Evolutionary conservation across 1,140 invertebrate genomes (phyloP), one percentile per base, ranked within the genome.

Genomic region (Zaprionus lachaisei): DNA sequence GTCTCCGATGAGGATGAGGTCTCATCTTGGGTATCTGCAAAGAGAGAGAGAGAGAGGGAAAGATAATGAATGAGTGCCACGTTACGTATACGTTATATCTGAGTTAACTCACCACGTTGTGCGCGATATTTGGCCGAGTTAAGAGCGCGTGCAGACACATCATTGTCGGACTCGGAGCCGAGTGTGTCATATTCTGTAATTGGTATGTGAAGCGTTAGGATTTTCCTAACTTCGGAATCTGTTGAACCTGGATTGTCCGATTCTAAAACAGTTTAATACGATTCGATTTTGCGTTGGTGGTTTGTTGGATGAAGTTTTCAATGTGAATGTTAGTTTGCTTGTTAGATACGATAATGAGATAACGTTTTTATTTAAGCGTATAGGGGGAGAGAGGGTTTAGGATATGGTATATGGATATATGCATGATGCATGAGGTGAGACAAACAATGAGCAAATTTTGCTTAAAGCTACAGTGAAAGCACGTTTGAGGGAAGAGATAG

Each of bases 141-240:
- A 34, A 95, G 91, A 81, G 94, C 94, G 70, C 94, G 87, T 63
- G 94, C 93, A 77, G 93, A 93, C 80, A 93, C 94, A 93, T 96
- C 95, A 84, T 95, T 96, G 92, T 96, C 96, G 55, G 96, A 96
- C 93, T 96, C 96, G 84, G 95, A 95, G 66, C 95, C 96, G 75
- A 96, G 94, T 70, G 96, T 96, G 93, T 97, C 96, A 94, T 97
- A 97, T 94, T 97, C 96, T 95, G 96, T 96, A 96, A 96, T 97
- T 94, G 96, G 96, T 94, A 97, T 96, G 95, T 97, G 96, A 93
- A 97, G 95, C 89, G 96, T 96, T 95, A 97, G 93, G 95, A 97
- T 97, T 95, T 96, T 96, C 95, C 96, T 97, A 94, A 97, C 96
- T 94, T 97, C 96, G 92, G 96, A 96, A 94, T 97, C 96, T 94